Evolutionary conservation across 2,888 invertebrate genomes (phyloP).

Genomic region (Sphinx pinastri): DNA sequence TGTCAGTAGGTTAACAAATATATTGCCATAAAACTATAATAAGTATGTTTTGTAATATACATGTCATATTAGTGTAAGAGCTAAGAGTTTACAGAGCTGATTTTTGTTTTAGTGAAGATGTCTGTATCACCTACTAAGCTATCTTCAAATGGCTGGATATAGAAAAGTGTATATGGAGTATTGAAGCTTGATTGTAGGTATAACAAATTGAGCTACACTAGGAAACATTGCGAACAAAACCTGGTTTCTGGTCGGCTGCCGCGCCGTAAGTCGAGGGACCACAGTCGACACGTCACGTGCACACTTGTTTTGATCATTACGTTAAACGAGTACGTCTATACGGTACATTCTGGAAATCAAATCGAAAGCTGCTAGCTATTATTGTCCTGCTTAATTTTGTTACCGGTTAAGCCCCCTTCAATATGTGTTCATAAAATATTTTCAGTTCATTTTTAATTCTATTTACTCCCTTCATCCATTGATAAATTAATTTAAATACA

Average conservation of each 20-base stretch:
- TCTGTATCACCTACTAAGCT: not conserved
- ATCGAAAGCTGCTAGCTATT: no score
- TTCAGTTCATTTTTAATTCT: no score
- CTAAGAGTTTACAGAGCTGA: no score
- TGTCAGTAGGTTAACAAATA: not conserved
- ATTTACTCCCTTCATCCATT: no score
- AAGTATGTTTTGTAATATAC: not conserved
- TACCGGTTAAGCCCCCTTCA: no score
- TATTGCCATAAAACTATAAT: not conserved
- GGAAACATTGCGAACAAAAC: conserved; percentile 10
- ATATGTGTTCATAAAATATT: no score
- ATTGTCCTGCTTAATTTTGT: no score
- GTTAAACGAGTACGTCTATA: not conserved
- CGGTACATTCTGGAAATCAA: no score
- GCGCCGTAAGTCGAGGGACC: not conserved
- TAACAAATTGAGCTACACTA: not conserved
- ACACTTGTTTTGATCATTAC: conserved; percentile 15
- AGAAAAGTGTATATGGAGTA: no score
- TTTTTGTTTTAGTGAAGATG: no score
- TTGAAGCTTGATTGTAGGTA: not conserved
- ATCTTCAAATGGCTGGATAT: not conserved
- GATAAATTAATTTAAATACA: no score
- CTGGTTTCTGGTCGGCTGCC: conserved; percentile 5
- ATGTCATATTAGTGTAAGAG: not conserved
- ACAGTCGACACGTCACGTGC: conserved; percentile 19